Evolutionary conservation across 2,113 vertebrate species (phyloP).

Genomic region (Tragulus kanchil): DNA sequence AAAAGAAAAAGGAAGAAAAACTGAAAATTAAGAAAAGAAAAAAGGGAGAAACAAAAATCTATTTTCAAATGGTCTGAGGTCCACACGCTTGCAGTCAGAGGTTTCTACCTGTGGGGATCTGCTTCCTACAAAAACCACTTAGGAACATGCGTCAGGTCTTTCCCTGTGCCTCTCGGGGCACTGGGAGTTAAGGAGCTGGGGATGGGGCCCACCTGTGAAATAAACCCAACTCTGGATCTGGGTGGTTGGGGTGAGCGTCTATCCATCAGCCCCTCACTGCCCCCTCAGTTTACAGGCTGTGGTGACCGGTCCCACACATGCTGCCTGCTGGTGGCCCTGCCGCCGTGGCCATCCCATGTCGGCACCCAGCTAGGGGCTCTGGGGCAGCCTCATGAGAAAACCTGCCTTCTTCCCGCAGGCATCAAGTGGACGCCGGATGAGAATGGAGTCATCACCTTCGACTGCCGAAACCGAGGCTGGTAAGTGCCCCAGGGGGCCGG

Average conservation of each 20-base stretch:
- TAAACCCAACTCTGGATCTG: background rate
- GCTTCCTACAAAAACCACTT: too few species aligned
- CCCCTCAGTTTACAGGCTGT: background rate
- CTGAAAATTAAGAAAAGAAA: background rate
- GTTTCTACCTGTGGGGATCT: too few species aligned
- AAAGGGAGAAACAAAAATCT: background rate
- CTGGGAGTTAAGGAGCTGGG: background rate
- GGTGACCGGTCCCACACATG: background rate
- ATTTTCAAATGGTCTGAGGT: background rate
- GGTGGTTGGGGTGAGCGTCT: background rate
- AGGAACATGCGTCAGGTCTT: background rate
- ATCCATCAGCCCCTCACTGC: background rate
- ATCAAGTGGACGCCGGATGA: conserved; percentile 97
- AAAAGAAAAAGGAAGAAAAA: background rate
- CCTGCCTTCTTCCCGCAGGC: conserved; percentile 86
- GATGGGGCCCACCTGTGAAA: background rate
- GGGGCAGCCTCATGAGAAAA: background rate
- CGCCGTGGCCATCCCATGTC: background rate
- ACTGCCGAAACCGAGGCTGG: conserved; percentile 97
- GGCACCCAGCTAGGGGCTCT: background rate
- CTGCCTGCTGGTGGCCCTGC: background rate
- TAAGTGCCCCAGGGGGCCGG: conserved; percentile 76
- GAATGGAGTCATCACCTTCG: conserved; percentile 96
- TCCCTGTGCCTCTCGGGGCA: background rate
- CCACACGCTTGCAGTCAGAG: background rate